A percentile compares a stretch with the other conserved stretches of the same genome.
These are phyloP conservation scores for Albula glossodonta DNA, from an alignment of 2,113 vertebrate species.

Conservation along the genomic window DNA sequence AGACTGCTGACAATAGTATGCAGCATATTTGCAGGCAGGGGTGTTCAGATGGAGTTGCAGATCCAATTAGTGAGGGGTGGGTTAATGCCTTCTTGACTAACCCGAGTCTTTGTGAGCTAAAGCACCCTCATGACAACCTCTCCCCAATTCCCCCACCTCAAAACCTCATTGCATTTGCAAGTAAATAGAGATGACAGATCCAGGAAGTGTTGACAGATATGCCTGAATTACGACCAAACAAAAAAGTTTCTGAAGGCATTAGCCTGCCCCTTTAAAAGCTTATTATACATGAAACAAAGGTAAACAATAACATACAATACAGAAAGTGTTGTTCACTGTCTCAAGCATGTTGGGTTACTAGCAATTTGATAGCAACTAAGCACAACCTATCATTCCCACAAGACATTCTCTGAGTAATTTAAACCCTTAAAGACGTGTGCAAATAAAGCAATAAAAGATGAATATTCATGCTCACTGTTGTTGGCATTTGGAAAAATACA, in stretches of 20 bases:
- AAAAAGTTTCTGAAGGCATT: background rate
- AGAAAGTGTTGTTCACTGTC: background rate
- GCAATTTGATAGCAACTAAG: constrained; percentile 7
- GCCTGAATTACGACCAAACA: background rate
- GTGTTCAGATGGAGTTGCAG: background rate
- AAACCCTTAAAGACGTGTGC: constrained; percentile 61
- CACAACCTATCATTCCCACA: constrained; percentile 7
- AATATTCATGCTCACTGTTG: constrained; percentile 62
- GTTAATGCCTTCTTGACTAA: background rate
- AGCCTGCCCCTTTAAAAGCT: background rate
- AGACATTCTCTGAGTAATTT: constrained; percentile 53
- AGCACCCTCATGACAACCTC: too few species aligned
- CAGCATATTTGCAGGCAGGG: background rate
- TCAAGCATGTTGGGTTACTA: constrained; percentile 9
- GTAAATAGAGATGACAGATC: background rate
- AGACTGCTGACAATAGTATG: background rate
- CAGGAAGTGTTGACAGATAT: background rate
- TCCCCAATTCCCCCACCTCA: background rate
- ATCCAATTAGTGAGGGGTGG: background rate
- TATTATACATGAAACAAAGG: background rate
- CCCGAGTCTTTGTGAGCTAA: background rate
- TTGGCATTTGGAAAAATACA: constrained; percentile 64
- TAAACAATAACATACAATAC: background rate
- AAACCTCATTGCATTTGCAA: background rate
- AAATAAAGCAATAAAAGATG: constrained; percentile 69